Evolutionary conservation across 2,113 vertebrate species (phyloP).

Genomic region (Hyperopisus bebe): DNA sequence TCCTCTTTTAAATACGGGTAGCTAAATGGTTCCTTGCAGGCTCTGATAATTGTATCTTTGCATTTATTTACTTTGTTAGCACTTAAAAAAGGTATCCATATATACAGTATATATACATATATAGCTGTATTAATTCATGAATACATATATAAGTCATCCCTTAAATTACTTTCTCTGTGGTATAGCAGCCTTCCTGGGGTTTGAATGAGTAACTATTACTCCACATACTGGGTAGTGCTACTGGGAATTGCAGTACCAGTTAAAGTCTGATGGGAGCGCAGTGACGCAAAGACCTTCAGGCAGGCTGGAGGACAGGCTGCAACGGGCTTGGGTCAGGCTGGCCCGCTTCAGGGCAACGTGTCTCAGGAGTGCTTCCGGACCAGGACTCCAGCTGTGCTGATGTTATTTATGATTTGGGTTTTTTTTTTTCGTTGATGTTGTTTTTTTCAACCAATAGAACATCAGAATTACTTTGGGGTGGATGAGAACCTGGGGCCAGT

Average conservation of each 20-base stretch:
- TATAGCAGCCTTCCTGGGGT: background rate
- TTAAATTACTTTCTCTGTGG: background rate
- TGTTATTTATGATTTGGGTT: background rate
- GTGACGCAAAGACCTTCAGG: background rate
- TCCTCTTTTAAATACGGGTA: background rate
- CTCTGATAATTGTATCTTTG: background rate
- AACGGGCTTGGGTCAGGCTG: background rate
- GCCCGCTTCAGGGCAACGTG: background rate
- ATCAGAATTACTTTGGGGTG: constrained; percentile 95
- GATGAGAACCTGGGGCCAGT: constrained; percentile 93
- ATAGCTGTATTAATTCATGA: background rate
- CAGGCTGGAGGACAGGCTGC: background rate
- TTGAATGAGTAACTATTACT: background rate
- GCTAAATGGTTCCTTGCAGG: background rate
- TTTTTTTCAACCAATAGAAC: constrained; percentile 59
- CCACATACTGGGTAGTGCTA: background rate
- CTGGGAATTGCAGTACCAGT: background rate
- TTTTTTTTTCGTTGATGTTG: background rate
- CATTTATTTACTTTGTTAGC: background rate
- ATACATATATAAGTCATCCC: background rate
- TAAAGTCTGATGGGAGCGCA: background rate
- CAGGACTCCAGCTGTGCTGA: background rate
- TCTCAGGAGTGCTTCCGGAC: background rate
- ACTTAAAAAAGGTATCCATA: background rate
- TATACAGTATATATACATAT: background rate